Evolutionary conservation across 1,140 invertebrate genomes (phyloP), one percentile per base, ranked within the genome.

Genomic region (Coboldia fuscipes): DNA sequence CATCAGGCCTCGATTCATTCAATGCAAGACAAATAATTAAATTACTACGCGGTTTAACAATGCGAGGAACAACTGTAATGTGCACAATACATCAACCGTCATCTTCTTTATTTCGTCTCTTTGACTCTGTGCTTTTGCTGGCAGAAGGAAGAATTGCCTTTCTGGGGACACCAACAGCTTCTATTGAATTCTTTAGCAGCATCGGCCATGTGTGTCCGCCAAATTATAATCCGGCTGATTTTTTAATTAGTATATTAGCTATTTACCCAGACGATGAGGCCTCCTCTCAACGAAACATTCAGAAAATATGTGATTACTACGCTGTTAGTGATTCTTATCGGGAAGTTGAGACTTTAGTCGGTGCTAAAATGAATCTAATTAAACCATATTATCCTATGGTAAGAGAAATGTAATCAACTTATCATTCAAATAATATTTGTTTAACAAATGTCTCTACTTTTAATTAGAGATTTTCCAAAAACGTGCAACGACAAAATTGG

Each of bases 61-160:
- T 60, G 12, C 51, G 60, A 34, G 79, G 82, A 14, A 78, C 81
- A 45, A 93, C 88, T 0, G 76, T 97, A 3, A 57, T 97, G 15
- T 90, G 85, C 47, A 94, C 90, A 10, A 96, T 97, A 42, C 92
- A 97, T 57, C 93, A 97, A 54, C 92, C 93, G 0, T 89, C 83
- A n/a, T 88, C 82, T 0, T 78, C 89, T 43, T 64, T 96, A 20
- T 93, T 89, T 47, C 69, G 72, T 2, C 64, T 84, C 53, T 97
- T 97, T 53, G 73, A 89, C 46, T 73, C 77, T 40, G 58, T 94
- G 6, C 70, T 92, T 37, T 57, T 94, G 2, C 51, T 97, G 39
- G 80, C 85, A 12, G 83, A 94, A 54, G 90, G 92, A 1, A 61
- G 82, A 39, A 73, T 90, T 2, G 89, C 83, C 0, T 97, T 78